phyloP scores from a whole-genome alignment of 2,888 invertebrate genomes.

The Dermolepida albohirtum region DNA sequence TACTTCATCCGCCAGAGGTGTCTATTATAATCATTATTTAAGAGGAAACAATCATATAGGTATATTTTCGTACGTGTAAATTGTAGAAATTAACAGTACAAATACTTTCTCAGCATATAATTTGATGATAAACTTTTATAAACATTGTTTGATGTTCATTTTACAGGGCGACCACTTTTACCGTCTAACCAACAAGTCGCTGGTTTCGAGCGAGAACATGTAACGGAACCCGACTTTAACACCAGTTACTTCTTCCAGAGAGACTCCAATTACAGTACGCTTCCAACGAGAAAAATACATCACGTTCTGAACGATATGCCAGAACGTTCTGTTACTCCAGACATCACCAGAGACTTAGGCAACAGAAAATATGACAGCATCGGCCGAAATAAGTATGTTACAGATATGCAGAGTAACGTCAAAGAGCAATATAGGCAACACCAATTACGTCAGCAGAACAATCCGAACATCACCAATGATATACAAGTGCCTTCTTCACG shows the following conservation, averaged over 20 bases:
- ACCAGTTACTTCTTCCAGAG: constrained; percentile 42
- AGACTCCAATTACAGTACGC: constrained; percentile 60
- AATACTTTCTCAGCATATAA: too few relatives aligned
- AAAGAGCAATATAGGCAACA: not conserved
- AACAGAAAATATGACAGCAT: constrained; percentile 47
- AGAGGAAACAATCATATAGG: too few relatives aligned
- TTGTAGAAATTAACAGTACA: constrained; percentile 5
- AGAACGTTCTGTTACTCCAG: constrained; percentile 67
- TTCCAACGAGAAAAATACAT: constrained; percentile 66
- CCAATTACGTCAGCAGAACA: constrained; percentile 18
- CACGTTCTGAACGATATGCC: constrained; percentile 61
- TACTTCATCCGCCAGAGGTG: too few relatives aligned
- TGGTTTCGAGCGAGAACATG: not conserved
- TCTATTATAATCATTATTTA: too few relatives aligned
- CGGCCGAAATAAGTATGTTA: not conserved
- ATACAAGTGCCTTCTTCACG: constrained; percentile 14
- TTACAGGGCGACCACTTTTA: constrained; percentile 62
- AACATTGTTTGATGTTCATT: not conserved
- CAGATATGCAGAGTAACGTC: not conserved
- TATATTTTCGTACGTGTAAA: not conserved
- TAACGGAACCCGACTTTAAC: constrained; percentile 46
- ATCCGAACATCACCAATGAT: constrained; percentile 1
- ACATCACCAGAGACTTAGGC: constrained; percentile 66
- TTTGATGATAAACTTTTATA: too few relatives aligned
- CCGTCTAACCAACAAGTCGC: constrained; percentile 53